Evolutionary conservation across 2,113 vertebrate species (phyloP), one percentile per base, ranked within the genome.

Genomic region (Macrotus californicus): DNA sequence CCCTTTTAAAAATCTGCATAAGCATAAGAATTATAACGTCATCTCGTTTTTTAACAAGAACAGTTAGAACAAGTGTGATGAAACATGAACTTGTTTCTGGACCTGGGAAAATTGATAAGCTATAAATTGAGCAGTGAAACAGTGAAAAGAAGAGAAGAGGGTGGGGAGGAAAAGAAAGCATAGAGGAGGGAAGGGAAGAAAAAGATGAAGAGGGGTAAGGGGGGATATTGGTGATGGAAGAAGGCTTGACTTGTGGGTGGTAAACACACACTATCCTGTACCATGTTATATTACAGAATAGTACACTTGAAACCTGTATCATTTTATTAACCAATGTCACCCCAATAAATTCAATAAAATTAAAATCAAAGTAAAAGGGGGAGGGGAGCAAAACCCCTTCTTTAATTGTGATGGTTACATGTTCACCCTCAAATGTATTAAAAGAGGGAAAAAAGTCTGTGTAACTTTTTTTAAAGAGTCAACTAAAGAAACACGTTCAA

Each of bases 401-500:
- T 48, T 91, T 4, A 82, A 5, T 41, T 26, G 31, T 29, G 46
- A 16, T 73, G 14, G 6, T 41, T 77, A 46, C 22, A 82, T 85
- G 90, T 92, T 86, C 50, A 91, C 36, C 21, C 31, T 94, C 54
- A 79, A 34, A 48, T 92, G 73, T 83, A 85, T 86, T 82, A 70
- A 89, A 95, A 22, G 18, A 89, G 26, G 10, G 24, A 67, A 89
- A 70, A 70, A 86, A 52, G 48, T 34, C 26, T 59, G 31, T 92
- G 75, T 87, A 87, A 66, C 41, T 54, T 84, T 56, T 56, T 89
- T 96, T 26, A 93, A 94, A 41, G 29, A 85, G 41, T 76, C 69
- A 95, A 73, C 96, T 96, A 93, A 86, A 95, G 61, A 85, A 95
- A 88, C 88, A 89, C 1, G 93, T 96, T 96, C 89, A 91, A 86